A percentile compares a stretch with the other conserved stretches of the same genome.
Evolutionary conservation across 2,113 vertebrate species (phyloP).

Genomic region (Muscicapa adusta): DNA sequence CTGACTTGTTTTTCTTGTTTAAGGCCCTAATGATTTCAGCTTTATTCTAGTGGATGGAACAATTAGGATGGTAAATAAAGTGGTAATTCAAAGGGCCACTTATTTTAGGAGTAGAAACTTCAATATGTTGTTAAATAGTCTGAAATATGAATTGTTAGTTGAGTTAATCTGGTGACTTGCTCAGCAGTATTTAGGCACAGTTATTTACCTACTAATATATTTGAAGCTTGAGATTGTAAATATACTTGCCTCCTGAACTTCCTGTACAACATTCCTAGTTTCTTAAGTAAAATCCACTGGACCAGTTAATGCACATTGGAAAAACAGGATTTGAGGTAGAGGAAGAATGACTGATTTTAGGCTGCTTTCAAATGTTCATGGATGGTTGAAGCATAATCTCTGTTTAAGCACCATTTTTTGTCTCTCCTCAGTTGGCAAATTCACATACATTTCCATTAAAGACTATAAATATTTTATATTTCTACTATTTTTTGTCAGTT

Average conservation of each 20-base stretch:
- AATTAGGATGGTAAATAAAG: neutral
- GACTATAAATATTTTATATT: neutral
- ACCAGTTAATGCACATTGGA: neutral
- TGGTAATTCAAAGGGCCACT: neutral
- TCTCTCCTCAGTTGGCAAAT: neutral
- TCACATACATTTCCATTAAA: neutral
- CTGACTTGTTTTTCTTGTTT: neutral
- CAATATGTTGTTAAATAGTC: neutral
- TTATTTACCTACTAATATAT: neutral
- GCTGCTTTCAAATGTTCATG: neutral
- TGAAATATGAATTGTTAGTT: neutral
- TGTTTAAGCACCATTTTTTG: neutral
- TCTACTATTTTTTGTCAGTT: neutral
- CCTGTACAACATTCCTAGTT: neutral
- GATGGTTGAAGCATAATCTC: neutral
- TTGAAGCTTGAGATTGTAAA: neutral
- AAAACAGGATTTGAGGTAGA: neutral
- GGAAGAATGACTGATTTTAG: neutral
- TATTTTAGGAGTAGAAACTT: neutral
- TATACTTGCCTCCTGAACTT: neutral
- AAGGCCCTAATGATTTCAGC: neutral
- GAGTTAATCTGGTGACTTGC: neutral
- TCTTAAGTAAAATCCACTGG: neutral
- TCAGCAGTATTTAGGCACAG: neutral
- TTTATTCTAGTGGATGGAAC: fast-evolving